Base-by-base conservation (phyloP, 2,888 invertebrate species). In the Eurytoma adleriae region DNA sequence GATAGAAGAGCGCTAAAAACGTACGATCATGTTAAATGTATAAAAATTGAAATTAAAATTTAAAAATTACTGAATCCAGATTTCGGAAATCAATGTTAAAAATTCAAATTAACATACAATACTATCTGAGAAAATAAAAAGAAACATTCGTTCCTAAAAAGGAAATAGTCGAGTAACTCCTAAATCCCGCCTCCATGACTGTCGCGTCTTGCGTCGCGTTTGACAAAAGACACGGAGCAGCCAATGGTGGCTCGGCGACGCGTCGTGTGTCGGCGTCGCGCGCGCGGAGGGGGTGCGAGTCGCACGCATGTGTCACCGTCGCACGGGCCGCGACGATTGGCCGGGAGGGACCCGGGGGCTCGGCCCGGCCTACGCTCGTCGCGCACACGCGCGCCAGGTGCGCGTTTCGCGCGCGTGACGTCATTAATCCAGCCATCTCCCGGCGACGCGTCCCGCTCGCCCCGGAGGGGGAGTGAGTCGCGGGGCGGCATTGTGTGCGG, bases 391-490 rank as follows among this genome's bases (percentile, higher is more conserved):
- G 24, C 59, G 88, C 90, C 90, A 90, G 90, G 90, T 90, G 90
- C 85, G 88, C 85, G 88, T 85, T 86, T 85, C 84, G 84, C 69
- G 75, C 70, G 10, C 85, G 85, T 90, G 89, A 90, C 90, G 89
- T 90, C 89, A 88, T 87, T 90, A 90, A 90, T 89, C 89, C 90
- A 89, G 86, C 89, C 89, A 89, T 89, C 87, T 40, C 85, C 84
- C 52, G 20, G 54, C 64, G 64, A 18, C 54, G 62, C 64, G 50
- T 40, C 52, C 85, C 85, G 82, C 83, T 78, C 82, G 24, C 84
- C 86, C 85, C 84, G 84, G 85, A 82, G 84, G 86, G 84, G 81
- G 85, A 84, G 79, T n/a, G 50, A 54, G 54, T n/a, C n/a, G 54
- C 61, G 61, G 54, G 27, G 61, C 24, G 14, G 12, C 20, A 14